phyloP scores from a whole-genome alignment of 2,888 invertebrate species.

The Lydus trimaculatus region DNA sequence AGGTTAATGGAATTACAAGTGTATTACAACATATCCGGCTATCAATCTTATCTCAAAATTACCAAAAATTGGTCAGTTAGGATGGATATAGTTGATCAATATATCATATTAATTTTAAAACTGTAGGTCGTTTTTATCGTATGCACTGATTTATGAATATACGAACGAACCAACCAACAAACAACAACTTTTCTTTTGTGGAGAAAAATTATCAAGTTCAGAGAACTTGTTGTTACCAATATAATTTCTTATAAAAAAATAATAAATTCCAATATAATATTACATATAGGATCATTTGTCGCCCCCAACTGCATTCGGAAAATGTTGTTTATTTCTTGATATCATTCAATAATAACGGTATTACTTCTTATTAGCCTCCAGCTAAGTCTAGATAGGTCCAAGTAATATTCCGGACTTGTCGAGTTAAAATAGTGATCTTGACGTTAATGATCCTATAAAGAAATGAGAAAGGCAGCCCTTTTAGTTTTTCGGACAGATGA shows the following conservation, averaged over 20 bases:
- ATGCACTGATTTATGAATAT: neutral
- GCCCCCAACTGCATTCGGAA: conserved; percentile 1
- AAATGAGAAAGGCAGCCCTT: conserved; percentile 24
- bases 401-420: conserved; percentile 25
- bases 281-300: conserved; percentile 2
- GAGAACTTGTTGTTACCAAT: neutral
- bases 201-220: neutral
- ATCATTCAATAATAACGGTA: conserved; percentile 12
- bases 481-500: conserved; percentile 12
- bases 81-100: neutral
- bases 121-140: neutral
- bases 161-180: too few species aligned
- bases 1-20: neutral
- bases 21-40: conserved; percentile 2
- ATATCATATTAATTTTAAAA: neutral
- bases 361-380: neutral
- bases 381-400: neutral
- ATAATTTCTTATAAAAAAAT: neutral
- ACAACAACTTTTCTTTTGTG: neutral
- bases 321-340: conserved; percentile 12
- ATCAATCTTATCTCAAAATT: neutral
- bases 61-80: neutral
- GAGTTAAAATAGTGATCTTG: conserved; percentile 30
- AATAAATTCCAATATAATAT: neutral
- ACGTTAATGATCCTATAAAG: conserved; percentile 30